Evolutionary conservation across 2,888 invertebrate species (phyloP).

Genomic region (Drosophila meridiana): DNA sequence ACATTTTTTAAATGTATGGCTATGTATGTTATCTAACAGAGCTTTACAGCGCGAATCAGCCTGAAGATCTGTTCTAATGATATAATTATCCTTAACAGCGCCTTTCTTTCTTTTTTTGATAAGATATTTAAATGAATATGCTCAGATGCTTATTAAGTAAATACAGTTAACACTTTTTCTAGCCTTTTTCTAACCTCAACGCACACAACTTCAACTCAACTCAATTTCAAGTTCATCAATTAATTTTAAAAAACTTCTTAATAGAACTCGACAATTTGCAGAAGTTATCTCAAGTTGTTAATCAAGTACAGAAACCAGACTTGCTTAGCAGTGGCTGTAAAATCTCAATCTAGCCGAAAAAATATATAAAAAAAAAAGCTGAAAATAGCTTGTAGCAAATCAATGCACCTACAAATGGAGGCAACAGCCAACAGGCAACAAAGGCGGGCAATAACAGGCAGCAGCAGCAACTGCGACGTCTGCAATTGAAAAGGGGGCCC

Average conservation of each 20-base stretch:
- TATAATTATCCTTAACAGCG: too few relatives aligned
- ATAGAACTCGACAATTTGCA: background rate
- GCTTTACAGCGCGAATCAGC: too few relatives aligned
- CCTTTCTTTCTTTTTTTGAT: too few relatives aligned
- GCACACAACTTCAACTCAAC: background rate
- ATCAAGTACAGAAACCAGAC: background rate
- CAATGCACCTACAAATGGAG: conserved; percentile 42
- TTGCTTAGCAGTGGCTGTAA: background rate
- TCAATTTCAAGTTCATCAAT: background rate
- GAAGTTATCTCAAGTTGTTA: background rate
- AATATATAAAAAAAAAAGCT: background rate
- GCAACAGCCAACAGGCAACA: conserved; percentile 31
- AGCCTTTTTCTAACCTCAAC: too few relatives aligned
- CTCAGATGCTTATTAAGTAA: too few relatives aligned
- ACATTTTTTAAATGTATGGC: too few relatives aligned
- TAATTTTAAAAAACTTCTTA: background rate
- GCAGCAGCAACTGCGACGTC: conserved; percentile 32
- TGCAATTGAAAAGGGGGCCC: conserved; percentile 71
- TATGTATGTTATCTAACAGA: too few relatives aligned
- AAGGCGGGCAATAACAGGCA: conserved; percentile 51
- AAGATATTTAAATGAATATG: too few relatives aligned
- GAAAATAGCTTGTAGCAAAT: conserved; percentile 26
- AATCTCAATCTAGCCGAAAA: conserved; percentile 1
- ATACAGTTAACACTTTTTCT: too few relatives aligned
- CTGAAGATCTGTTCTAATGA: too few relatives aligned